These are phyloP conservation scores for Pedionomus torquatus DNA, from an alignment of 2,113 vertebrate species.

Conservation along the genomic window DNA sequence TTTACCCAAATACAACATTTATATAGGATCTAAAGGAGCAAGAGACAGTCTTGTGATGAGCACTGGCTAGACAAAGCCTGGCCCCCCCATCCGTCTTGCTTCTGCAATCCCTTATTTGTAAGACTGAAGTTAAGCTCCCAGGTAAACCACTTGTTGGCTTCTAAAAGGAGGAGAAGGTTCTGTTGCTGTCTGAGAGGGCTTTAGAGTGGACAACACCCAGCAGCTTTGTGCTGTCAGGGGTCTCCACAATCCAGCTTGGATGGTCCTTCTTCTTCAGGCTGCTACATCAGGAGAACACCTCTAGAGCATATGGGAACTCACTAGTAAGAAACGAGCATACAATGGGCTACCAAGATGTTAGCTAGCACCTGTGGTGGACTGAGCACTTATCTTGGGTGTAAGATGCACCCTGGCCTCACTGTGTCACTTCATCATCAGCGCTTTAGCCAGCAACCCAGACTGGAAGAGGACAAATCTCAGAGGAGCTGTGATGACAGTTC, in stretches of 20 bases:
- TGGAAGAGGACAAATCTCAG: neutral
- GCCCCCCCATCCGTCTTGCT: neutral
- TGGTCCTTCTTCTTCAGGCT: neutral
- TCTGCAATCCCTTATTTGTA: neutral
- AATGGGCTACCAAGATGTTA: neutral
- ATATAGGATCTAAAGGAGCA: neutral
- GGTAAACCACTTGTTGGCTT: neutral
- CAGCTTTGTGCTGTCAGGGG: neutral
- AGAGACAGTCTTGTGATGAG: neutral
- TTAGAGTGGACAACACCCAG: neutral
- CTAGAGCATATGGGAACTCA: too few species aligned
- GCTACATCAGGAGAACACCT: neutral
- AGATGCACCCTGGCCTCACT: neutral
- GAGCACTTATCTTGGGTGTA: neutral
- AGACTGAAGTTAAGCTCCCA: neutral
- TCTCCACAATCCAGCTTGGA: neutral
- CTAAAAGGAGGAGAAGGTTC: neutral
- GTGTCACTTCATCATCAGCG: neutral
- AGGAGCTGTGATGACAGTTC: neutral
- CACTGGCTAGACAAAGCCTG: neutral
- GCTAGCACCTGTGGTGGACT: neutral
- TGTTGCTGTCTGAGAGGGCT: neutral
- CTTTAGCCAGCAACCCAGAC: fast-evolving
- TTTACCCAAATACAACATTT: neutral
- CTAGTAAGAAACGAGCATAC: neutral